These are phyloP conservation scores for Erebia aethiops DNA, from an alignment of 2,888 invertebrate genomes.

Conservation along the genomic window DNA sequence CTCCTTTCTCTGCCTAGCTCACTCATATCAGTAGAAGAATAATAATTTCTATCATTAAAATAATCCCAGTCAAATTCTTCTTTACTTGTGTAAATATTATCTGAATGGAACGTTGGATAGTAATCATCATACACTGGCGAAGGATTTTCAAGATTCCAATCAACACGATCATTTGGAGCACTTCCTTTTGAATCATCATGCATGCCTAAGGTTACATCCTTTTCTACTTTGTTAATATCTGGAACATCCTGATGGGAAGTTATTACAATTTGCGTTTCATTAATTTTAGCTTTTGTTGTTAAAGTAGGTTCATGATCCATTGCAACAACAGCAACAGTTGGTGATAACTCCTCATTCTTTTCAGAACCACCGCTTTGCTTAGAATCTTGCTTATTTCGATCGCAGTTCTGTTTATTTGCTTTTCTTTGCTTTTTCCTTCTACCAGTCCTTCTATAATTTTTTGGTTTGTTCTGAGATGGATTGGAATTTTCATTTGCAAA, in stretches of 20 bases:
- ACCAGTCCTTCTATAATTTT: constrained; percentile 28
- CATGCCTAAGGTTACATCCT: neutral
- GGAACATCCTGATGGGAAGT: constrained; percentile 22
- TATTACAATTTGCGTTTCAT: constrained; percentile 1
- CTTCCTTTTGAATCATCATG: constrained; percentile 35
- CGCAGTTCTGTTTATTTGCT: constrained; percentile 4
- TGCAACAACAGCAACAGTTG: constrained; percentile 26
- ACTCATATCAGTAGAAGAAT: constrained; percentile 51
- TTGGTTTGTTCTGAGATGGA: constrained; percentile 31
- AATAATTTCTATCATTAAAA: constrained; percentile 57
- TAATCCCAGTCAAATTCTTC: constrained; percentile 52
- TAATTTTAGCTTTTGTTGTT: too few species aligned
- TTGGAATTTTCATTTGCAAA: constrained; percentile 23
- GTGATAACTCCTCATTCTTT: constrained; percentile 15
- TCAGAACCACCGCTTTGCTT: constrained; percentile 8
- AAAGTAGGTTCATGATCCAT: neutral
- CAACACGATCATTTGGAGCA: neutral
- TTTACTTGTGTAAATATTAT: constrained; percentile 52
- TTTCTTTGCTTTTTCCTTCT: constrained; percentile 25
- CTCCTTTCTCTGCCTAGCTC: constrained; percentile 39
- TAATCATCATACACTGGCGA: constrained; percentile 59
- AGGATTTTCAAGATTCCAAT: constrained; percentile 43
- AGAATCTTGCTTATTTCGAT: constrained; percentile 9
- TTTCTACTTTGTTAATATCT: neutral
- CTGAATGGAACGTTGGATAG: constrained; percentile 63